phyloP scores from a whole-genome alignment of 2,888 invertebrate species.

The Dryomyza anilis region DNA sequence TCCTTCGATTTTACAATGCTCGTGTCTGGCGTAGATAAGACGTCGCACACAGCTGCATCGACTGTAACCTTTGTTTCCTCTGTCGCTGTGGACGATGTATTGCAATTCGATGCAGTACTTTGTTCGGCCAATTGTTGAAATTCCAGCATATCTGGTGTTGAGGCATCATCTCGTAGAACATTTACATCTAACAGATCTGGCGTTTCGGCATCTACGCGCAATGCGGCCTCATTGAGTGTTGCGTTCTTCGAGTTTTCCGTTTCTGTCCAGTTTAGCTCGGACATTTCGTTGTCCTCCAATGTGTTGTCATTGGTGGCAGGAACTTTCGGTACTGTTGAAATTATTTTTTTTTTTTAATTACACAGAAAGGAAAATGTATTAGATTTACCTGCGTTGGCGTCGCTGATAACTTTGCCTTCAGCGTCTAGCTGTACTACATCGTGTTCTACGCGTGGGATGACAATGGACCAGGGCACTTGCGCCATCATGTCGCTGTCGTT shows the following conservation, averaged over 20 bases:
- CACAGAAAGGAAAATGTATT: not conserved
- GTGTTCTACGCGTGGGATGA: conserved; percentile 36
- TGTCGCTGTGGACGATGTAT: not conserved
- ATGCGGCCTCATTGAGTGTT: conserved; percentile 23
- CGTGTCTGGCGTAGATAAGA: too few species aligned
- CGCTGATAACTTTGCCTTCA: not conserved
- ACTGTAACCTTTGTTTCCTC: not conserved
- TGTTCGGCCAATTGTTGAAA: not conserved
- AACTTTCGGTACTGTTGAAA: not conserved
- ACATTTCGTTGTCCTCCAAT: conserved; percentile 36
- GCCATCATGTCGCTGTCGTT: conserved; percentile 28
- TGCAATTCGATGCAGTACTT: not conserved
- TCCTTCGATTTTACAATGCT: too few species aligned
- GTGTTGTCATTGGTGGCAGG: not conserved
- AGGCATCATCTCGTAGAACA: conserved; percentile 22
- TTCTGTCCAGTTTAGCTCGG: conserved; percentile 27
- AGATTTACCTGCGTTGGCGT: not conserved
- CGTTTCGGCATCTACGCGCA: conserved; percentile 29
- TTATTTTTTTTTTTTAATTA: not conserved
- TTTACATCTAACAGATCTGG: conserved; percentile 37
- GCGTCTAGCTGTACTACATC: conserved; percentile 25
- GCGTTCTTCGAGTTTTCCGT: not conserved
- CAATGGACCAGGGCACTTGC: conserved; percentile 30
- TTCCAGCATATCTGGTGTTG: conserved; percentile 37
- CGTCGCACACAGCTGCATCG: not conserved